These are phyloP conservation scores for Lota lota DNA, from an alignment of 2,113 vertebrate genomes.

Conservation along the genomic window DNA sequence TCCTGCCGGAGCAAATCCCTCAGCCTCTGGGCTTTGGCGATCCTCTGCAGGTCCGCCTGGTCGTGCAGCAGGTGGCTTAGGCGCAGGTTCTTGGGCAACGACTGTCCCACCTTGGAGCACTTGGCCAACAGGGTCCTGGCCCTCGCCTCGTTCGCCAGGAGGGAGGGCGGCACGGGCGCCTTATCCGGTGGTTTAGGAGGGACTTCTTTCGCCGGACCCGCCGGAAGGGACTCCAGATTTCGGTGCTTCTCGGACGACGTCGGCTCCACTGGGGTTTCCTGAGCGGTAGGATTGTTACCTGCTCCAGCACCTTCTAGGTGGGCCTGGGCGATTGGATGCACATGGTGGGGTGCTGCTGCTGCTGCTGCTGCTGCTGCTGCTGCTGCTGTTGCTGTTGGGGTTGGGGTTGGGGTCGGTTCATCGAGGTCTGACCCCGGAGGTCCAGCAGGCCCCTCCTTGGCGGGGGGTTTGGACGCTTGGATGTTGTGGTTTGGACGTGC, in stretches of 20 bases:
- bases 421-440: background rate
- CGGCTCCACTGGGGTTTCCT: constrained; percentile 29
- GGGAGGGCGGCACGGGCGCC: constrained; percentile 17
- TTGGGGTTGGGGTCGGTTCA: background rate
- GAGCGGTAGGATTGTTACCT: constrained; percentile 11
- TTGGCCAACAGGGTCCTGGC: constrained; percentile 54
- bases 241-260: background rate
- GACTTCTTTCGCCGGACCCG: constrained; percentile 30
- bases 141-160: constrained; percentile 50
- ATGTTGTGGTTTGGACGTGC: constrained; percentile 55
- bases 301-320: background rate
- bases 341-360: background rate
- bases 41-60: constrained; percentile 79
- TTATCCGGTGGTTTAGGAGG: constrained; percentile 33
- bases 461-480: constrained; percentile 15
- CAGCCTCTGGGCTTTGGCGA: constrained; percentile 86
- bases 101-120: constrained; percentile 25
- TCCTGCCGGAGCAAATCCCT: constrained; percentile 87
- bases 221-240: constrained; percentile 15
- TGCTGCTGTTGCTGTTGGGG: constrained; percentile 15
- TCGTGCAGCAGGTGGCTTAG: constrained; percentile 76
- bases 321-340: background rate
- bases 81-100: constrained; percentile 26
- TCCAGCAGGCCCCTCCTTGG: constrained; percentile 18
- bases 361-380: background rate